A percentile compares a stretch with the other conserved stretches of the same genome.
Conservation (phyloP, 2,888 invertebrate species). For the Cheilosia grossa region DNA sequence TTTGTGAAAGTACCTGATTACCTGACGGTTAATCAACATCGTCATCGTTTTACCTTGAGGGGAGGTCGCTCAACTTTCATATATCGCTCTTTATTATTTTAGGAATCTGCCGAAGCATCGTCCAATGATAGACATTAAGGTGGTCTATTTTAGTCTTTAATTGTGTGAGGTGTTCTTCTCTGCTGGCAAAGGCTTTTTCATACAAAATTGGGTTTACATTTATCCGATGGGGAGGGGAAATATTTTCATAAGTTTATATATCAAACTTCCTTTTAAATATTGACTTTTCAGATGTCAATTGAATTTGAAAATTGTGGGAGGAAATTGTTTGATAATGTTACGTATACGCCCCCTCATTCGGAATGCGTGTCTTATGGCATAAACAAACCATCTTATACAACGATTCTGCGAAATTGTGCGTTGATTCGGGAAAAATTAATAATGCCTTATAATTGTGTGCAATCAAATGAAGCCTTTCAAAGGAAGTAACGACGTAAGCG, state of each 20-base stretch:
- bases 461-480: conserved; percentile 7
- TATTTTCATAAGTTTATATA: too few species aligned
- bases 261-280: too few species aligned
- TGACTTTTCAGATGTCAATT: too few species aligned
- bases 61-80: background rate
- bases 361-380: background rate
- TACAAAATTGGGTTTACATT: background rate
- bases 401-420: background rate
- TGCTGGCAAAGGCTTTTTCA: background rate
- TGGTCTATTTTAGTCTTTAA: background rate
- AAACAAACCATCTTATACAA: background rate
- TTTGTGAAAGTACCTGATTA: background rate
- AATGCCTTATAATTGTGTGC: conserved; percentile 3
- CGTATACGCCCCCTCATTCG: conserved; percentile 33
- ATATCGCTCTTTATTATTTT: background rate
- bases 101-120: background rate
- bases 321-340: conserved; percentile 5
- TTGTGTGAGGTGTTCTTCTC: background rate
- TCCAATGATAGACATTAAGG: background rate
- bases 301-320: background rate
- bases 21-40: background rate
- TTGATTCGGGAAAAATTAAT: background rate
- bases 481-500: background rate
- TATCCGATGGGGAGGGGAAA: too few species aligned
- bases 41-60: background rate